Conservation (phyloP, 2,888 invertebrate species). For the Ypsolopha sequella region DNA sequence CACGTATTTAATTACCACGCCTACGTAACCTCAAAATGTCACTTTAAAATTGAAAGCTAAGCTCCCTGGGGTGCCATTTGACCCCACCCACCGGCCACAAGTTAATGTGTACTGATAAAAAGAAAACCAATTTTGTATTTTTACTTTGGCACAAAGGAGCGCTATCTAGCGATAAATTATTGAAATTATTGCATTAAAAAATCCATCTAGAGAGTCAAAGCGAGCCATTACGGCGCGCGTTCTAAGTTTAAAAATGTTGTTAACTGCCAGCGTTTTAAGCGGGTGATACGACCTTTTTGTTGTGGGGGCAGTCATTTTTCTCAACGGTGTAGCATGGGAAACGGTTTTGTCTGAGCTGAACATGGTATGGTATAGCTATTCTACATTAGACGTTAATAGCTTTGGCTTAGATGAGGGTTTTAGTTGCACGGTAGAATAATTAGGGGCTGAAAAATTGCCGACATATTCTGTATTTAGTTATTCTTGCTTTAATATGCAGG, state of each 20-base stretch:
- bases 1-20: slow-evolving; percentile 62
- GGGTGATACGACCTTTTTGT: slow-evolving; percentile 23
- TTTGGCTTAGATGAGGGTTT: too few relatives aligned
- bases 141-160: slow-evolving; percentile 50
- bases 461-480: too few relatives aligned
- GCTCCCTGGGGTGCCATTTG: slow-evolving; percentile 15
- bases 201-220: slow-evolving; percentile 80
- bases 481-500: too few relatives aligned
- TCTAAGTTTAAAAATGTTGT: not conserved
- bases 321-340: slow-evolving; percentile 49
- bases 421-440: too few relatives aligned
- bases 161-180: slow-evolving; percentile 71
- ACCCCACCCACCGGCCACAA: slow-evolving; percentile 6
- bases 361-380: not conserved
- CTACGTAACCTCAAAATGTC: slow-evolving; percentile 42
- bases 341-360: slow-evolving; percentile 30
- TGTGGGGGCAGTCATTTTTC: slow-evolving; percentile 30
- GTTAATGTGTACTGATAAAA: slow-evolving; percentile 55
- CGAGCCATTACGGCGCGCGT: slow-evolving; percentile 58
- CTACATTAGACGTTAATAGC: too few relatives aligned
- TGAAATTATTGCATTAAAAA: slow-evolving; percentile 82
- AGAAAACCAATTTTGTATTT: slow-evolving; percentile 55
- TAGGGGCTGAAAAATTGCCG: too few relatives aligned
- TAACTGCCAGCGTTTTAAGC: not conserved
- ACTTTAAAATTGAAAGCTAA: slow-evolving; percentile 48